phyloP scores from a whole-genome alignment of 2,113 vertebrate species.

The Chloropsis hardwickii region DNA sequence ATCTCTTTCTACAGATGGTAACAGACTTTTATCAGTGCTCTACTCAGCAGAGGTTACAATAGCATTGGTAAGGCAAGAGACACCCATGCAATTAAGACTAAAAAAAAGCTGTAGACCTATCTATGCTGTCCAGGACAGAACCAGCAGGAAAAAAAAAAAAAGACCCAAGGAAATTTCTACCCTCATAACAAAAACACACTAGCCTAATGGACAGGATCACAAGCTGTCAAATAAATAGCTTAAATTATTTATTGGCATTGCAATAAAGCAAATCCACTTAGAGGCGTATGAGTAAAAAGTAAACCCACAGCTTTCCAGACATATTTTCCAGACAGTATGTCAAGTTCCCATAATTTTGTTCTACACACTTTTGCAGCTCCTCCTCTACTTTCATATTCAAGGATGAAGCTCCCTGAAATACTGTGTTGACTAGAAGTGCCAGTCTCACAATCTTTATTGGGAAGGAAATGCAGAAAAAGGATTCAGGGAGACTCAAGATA shows the following conservation, averaged over 20 bases:
- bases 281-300: neutral
- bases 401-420: neutral
- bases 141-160: neutral
- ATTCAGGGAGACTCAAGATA: neutral
- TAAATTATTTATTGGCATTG: slow-evolving; percentile 45
- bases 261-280: slow-evolving; percentile 38
- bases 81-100: neutral
- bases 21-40: neutral
- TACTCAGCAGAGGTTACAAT: neutral
- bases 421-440: neutral
- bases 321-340: slow-evolving; percentile 30
- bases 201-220: neutral
- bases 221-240: slow-evolving; percentile 11
- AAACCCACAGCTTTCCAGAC: slow-evolving; percentile 45
- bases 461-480: neutral
- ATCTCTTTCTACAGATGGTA: neutral
- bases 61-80: neutral
- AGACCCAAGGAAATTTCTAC: neutral
- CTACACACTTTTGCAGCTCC: neutral
- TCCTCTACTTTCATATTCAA: neutral
- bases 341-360: slow-evolving; percentile 15
- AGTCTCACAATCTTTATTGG: neutral
- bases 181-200: neutral
- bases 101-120: neutral
- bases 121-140: neutral